phyloP scores from a whole-genome alignment of 2,113 vertebrate genomes.

The Poeciliopsis occidentalis region DNA sequence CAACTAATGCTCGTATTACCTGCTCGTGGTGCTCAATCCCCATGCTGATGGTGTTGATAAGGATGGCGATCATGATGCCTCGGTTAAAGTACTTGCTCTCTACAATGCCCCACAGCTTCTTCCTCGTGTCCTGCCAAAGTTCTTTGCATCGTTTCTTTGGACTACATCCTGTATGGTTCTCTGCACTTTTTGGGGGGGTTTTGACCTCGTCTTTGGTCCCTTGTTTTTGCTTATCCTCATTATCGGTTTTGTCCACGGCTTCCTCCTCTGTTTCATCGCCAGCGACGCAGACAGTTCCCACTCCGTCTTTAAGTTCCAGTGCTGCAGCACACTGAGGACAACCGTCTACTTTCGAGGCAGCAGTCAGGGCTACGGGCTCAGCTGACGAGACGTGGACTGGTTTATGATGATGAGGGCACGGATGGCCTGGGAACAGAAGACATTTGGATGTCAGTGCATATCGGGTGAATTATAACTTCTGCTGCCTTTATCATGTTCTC shows the following conservation, averaged over 20 bases:
- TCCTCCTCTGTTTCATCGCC: conserved; percentile 65
- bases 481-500: not conserved
- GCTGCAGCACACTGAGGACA: conserved; percentile 81
- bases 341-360: conserved; percentile 76
- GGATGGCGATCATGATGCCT: conserved; percentile 97
- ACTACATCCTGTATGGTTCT: conserved; percentile 17
- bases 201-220: conserved; percentile 28
- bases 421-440: conserved; percentile 65
- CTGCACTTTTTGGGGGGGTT: not conserved
- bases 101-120: conserved; percentile 91
- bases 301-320: conserved; percentile 61
- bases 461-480: not conserved
- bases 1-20: conserved; percentile 72
- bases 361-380: conserved; percentile 33
- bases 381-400: conserved; percentile 70
- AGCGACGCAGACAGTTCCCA: conserved; percentile 29
- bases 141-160: conserved; percentile 14
- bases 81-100: conserved; percentile 98
- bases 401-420: conserved; percentile 81
- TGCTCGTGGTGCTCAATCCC: conserved; percentile 96
- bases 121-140: conserved; percentile 75
- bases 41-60: conserved; percentile 98
- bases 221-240: conserved; percentile 18
- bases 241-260: conserved; percentile 61
- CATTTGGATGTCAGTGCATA: not conserved